Evolutionary conservation across 2,113 vertebrate species (phyloP).

Genomic region (Stomatorhinus ivindoensis): DNA sequence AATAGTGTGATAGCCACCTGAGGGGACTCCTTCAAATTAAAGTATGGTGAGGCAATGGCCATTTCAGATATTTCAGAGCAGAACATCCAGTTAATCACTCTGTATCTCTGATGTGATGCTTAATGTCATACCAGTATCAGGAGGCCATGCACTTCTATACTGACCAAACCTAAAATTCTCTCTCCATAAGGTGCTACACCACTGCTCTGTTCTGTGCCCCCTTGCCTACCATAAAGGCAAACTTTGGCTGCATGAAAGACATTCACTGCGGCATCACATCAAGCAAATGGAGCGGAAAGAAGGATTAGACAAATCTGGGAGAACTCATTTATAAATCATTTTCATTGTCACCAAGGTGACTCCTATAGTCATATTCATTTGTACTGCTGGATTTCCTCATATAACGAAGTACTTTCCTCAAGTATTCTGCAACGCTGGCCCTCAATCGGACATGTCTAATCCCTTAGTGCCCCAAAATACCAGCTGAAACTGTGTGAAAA

Average conservation of each 20-base stretch:
- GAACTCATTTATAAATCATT: background rate
- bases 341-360: background rate
- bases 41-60: background rate
- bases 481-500: background rate
- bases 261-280: background rate
- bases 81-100: background rate
- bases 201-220: background rate
- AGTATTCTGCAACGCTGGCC: background rate
- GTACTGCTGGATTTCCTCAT: background rate
- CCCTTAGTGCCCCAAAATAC: background rate
- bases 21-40: background rate
- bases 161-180: background rate
- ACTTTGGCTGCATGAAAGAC: background rate
- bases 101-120: background rate
- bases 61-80: background rate
- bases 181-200: background rate
- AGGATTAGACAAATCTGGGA: background rate
- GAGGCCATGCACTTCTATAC: background rate
- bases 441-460: background rate
- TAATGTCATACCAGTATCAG: background rate
- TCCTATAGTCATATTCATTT: background rate
- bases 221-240: background rate
- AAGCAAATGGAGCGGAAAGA: background rate
- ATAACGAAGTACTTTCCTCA: background rate
- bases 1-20: background rate